A percentile compares a stretch with the other conserved stretches of the same genome.
Conservation (phyloP, 35 echinoderm and acorn worm genomes). For the Lytechinus variegatus region DNA sequence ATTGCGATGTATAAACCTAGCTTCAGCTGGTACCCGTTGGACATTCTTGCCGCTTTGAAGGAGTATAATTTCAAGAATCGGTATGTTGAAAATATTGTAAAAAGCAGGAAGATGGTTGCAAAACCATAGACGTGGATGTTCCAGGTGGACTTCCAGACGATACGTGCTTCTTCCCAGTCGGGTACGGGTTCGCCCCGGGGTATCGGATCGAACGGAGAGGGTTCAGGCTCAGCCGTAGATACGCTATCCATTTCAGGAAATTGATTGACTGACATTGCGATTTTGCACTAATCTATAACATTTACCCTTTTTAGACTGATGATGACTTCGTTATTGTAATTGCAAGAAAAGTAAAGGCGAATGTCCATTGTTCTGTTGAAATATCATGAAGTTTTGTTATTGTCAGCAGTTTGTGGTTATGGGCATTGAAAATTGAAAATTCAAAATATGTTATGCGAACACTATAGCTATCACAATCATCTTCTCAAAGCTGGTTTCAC, state of each 20-base stretch:
- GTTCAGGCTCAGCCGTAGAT: background rate
- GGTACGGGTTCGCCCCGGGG: slow-evolving; percentile 43
- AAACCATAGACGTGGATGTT: slow-evolving; percentile 54
- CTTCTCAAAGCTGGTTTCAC: background rate
- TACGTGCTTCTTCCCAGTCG: slow-evolving; percentile 16
- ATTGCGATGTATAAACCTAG: slow-evolving; percentile 48
- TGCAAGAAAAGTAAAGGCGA: background rate
- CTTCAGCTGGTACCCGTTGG: slow-evolving; percentile 53
- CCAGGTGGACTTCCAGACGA: background rate
- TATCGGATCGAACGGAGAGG: slow-evolving; percentile 3
- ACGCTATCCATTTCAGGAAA: background rate
- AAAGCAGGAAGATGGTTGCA: slow-evolving; percentile 13
- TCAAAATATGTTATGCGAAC: background rate
- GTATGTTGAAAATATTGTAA: background rate
- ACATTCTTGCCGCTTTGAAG: slow-evolving; percentile 46
- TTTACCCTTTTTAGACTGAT: background rate
- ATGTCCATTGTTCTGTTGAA: background rate
- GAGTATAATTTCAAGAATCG: slow-evolving; percentile 50
- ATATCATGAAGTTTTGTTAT: background rate
- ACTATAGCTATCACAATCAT: background rate
- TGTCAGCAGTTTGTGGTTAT: background rate
- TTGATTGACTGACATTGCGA: background rate
- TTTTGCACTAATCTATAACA: background rate
- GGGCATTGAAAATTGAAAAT: background rate
- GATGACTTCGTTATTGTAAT: background rate